Evolutionary conservation across 2,888 invertebrate genomes (phyloP), one percentile per base, ranked within the genome.

Genomic region (Eilema sororculum): DNA sequence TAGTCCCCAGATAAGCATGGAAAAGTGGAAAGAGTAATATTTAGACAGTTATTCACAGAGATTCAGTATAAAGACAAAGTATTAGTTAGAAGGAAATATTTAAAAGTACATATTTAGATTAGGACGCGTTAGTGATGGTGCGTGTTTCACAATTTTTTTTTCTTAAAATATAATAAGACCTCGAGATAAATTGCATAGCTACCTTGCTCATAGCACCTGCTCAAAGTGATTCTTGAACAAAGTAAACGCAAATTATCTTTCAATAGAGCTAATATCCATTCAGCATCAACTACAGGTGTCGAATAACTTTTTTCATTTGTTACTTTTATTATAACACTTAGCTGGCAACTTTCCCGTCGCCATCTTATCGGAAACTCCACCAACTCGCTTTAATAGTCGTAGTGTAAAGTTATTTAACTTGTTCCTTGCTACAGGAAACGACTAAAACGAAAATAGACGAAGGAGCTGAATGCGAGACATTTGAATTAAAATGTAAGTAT

Each of bases 1-100:
- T 78, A 65, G 79, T 82, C 72, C 75, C 74, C 56, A 78, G 82
- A 78, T 70, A 24, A 64, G 80, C 81, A 82, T 81, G 81, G 74
- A 80, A 80, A 82, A 82, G 75, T 71, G 72, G 73, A 80, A 80
- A 80, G 65, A 68, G 16, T 16, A 65, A 24, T 52, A 9, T 72
- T 68, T 65, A 72, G 68, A 70, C 30, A 66, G 22, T 41, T 20
- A 68, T 63, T 58, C 24, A 59, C 24, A 68, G 1, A 65, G 13
- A 37, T 22, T 28, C 13, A 33, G 25, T 61, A 24, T 24, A 33
- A 58, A 52, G 22, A 9, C 10, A 52, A 69, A 52, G 16, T 12
- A 41, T 41, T 41, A 16, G 41, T 37, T 37, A 16, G 41, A 41
- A 13, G 16, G 3, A 41, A 0, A 16, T 37, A 41, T 16, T 41